Evolutionary conservation across 2,888 invertebrate species (phyloP).

Genomic region (Cephus pygmeus): DNA sequence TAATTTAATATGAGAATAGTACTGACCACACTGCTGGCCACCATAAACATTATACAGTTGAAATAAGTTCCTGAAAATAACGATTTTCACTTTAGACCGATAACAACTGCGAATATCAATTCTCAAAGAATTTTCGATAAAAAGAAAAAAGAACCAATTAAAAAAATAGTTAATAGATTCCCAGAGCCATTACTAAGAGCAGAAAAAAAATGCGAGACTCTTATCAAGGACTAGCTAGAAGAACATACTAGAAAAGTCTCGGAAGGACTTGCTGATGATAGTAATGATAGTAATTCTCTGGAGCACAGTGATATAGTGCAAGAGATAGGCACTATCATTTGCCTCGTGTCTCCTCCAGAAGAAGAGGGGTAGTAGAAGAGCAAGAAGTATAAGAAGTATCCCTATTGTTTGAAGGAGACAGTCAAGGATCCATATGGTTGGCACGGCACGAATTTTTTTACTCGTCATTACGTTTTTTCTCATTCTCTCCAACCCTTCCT

Average conservation of each 20-base stretch:
- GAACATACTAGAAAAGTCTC: too few relatives aligned
- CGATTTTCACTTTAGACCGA: neutral
- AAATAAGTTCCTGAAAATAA: slow-evolving; percentile 87
- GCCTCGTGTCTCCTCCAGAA: neutral
- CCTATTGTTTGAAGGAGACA: neutral
- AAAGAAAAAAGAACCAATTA: neutral
- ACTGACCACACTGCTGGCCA: slow-evolving; percentile 97
- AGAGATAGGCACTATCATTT: neutral
- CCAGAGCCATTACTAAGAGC: neutral
- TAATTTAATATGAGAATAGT: slow-evolving; percentile 98
- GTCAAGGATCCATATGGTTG: neutral
- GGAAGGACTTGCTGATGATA: too few relatives aligned
- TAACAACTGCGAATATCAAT: neutral
- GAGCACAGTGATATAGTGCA: neutral
- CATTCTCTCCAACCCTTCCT: neutral
- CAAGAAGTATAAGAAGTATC: neutral
- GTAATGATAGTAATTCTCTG: neutral
- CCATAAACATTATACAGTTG: slow-evolving; percentile 99
- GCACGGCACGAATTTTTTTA: neutral
- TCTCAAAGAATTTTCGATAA: too few relatives aligned
- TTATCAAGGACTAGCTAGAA: neutral
- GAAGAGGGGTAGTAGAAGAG: neutral
- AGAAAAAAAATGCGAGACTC: neutral
- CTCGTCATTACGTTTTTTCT: neutral
- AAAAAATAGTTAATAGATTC: neutral